Percentiles rank a stretch among this genome's conserved stretches.
These are phyloP conservation scores for Scaeva pyrastri DNA, from an alignment of 2,888 invertebrate genomes.

Conservation along the genomic window DNA sequence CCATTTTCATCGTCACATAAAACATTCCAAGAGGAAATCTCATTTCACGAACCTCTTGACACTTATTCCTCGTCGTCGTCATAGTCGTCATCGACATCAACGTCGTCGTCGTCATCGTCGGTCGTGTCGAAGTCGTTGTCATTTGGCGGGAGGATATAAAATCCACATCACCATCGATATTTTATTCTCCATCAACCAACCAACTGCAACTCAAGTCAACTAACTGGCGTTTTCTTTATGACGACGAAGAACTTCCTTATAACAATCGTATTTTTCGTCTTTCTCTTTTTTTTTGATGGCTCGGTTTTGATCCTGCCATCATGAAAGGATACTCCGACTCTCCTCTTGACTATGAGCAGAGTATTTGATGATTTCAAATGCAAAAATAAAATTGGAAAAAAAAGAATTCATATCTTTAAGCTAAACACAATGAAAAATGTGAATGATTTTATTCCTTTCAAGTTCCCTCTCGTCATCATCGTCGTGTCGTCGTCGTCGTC, in stretches of 20 bases:
- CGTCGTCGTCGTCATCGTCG: constrained; percentile 2
- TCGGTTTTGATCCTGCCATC: not conserved
- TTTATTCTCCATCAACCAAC: constrained; percentile 8
- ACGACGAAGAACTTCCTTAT: constrained; percentile 12
- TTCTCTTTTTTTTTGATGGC: not conserved
- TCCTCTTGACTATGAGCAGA: constrained; percentile 18
- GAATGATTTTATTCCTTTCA: constrained; percentile 48
- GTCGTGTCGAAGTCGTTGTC: not conserved
- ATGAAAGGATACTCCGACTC: not conserved
- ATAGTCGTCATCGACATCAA: not conserved
- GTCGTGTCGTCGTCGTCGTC: not conserved
- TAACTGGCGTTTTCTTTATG: not conserved
- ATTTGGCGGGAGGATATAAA: constrained; percentile 16
- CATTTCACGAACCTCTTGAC: constrained; percentile 73
- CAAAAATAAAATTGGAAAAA: constrained; percentile 41
- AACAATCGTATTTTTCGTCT: constrained; percentile 4
- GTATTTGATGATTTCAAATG: constrained; percentile 58
- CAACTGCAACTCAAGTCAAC: constrained; percentile 1
- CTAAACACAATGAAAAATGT: constrained; percentile 62
- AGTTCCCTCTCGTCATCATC: constrained; percentile 5
- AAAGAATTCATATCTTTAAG: constrained; percentile 4
- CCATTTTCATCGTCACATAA: constrained; percentile 69
- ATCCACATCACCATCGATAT: constrained; percentile 15
- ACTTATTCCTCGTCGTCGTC: constrained; percentile 54
- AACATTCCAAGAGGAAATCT: constrained; percentile 72